Conservation (phyloP, 2,888 invertebrate species). For the Drosophila formosana region DNA sequence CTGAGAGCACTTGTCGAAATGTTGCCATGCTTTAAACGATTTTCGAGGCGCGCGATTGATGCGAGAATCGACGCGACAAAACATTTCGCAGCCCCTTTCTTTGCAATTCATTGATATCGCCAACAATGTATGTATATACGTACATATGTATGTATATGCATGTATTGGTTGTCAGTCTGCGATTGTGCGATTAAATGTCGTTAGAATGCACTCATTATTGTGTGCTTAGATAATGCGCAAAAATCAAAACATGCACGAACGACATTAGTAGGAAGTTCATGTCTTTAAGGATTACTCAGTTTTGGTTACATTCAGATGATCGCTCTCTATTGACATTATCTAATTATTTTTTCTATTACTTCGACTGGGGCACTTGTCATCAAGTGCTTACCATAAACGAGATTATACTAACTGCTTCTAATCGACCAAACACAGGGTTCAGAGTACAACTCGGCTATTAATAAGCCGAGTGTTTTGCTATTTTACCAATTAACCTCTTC, state of each 20-base stretch:
- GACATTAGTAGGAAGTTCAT: background rate
- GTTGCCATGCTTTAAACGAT: constrained; percentile 69
- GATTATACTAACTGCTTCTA: constrained; percentile 18
- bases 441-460: constrained; percentile 11
- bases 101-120: constrained; percentile 17
- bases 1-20: constrained; percentile 57
- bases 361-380: background rate
- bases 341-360: background rate
- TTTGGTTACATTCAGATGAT: background rate
- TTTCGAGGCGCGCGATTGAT: constrained; percentile 26
- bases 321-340: constrained; percentile 6
- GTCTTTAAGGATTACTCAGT: background rate
- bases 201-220: constrained; percentile 14
- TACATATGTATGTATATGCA: background rate
- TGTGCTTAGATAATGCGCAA: constrained; percentile 9
- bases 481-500: constrained; percentile 15
- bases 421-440: constrained; percentile 35
- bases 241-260: constrained; percentile 11
- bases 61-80: constrained; percentile 42
- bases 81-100: constrained; percentile 44
- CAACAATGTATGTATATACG: background rate
- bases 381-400: constrained; percentile 12
- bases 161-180: background rate
- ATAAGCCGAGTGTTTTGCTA: constrained; percentile 6
- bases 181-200: background rate